Evolutionary conservation across 2,797 vertebrate genomes (phyloP).

Genomic region (Anguilla marmorata): DNA sequence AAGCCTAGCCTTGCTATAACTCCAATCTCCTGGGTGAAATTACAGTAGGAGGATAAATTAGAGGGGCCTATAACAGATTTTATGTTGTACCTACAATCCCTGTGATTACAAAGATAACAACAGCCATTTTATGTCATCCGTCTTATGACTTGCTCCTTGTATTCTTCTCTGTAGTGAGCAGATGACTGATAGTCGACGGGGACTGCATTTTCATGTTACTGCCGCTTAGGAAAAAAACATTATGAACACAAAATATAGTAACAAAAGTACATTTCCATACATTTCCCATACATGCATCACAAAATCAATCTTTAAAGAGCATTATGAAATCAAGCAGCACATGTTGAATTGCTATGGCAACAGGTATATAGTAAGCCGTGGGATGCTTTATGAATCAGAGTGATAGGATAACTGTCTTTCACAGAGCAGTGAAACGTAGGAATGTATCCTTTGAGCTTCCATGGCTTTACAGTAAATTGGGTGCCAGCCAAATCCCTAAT

Average conservation of each 20-base stretch:
- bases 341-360: neutral
- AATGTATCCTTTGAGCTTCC: neutral
- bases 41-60: slow-evolving; percentile 1
- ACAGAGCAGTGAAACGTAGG: neutral
- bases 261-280: slow-evolving; percentile 6
- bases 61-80: slow-evolving; percentile 5
- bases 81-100: slow-evolving; percentile 12
- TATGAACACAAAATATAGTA: slow-evolving; percentile 7
- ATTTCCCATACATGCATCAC: neutral
- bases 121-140: neutral
- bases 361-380: slow-evolving; percentile 20
- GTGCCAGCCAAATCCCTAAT: slow-evolving; percentile 1
- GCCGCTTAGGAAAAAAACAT: neutral
- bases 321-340: slow-evolving; percentile 9
- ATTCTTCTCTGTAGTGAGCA: neutral
- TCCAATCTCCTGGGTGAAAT: slow-evolving; percentile 26
- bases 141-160: slow-evolving; percentile 1
- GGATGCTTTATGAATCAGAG: slow-evolving; percentile 13
- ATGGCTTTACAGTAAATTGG: neutral
- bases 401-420: neutral
- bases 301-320: neutral
- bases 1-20: slow-evolving; percentile 23
- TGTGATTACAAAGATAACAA: neutral
- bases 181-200: slow-evolving; percentile 55
- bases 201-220: neutral